phyloP scores from a whole-genome alignment of 2,888 invertebrate species.

The Hoplodrina blanda region DNA sequence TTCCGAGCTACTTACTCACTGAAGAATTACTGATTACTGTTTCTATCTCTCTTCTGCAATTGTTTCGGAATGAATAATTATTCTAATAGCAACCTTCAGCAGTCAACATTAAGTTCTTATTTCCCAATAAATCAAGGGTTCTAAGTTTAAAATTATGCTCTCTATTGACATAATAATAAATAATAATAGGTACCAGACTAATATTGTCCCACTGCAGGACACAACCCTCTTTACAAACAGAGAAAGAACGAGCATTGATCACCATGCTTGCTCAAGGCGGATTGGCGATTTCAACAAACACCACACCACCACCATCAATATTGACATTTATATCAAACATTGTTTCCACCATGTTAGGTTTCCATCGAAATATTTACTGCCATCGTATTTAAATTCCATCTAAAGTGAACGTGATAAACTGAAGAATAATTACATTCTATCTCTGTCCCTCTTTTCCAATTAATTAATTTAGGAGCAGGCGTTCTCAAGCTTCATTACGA shows the following conservation, averaged over 20 bases:
- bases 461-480: slow-evolving; percentile 23
- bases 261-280: no score
- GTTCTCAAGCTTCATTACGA: slow-evolving; percentile 23
- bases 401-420: background rate
- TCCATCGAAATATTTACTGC: background rate
- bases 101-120: background rate
- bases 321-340: background rate
- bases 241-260: no score
- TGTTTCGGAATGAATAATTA: background rate
- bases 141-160: background rate
- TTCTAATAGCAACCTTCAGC: background rate
- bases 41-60: background rate
- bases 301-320: no score
- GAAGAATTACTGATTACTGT: background rate
- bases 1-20: background rate
- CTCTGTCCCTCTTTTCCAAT: slow-evolving; percentile 18
- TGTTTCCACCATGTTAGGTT: background rate
- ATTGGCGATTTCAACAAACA: no score
- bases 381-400: background rate
- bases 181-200: no score
- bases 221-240: no score
- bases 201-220: no score
- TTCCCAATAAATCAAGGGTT: background rate
- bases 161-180: no score
- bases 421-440: background rate